These are phyloP conservation scores for Beris morrisii DNA, from an alignment of 2,888 invertebrate genomes.

Conservation along the genomic window DNA sequence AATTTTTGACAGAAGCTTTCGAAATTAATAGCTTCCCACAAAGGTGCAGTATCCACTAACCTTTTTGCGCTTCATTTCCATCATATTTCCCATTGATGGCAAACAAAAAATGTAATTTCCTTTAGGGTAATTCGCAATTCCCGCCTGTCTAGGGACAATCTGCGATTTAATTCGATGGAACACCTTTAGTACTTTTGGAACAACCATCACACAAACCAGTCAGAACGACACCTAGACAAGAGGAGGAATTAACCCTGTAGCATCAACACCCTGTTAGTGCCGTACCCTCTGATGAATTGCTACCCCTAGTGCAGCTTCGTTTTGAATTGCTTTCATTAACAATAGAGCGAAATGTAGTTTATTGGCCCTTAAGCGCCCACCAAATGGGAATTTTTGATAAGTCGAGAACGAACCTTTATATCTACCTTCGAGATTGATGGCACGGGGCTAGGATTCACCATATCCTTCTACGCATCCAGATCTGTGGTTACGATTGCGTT, in stretches of 20 bases:
- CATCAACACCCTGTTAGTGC: too few species aligned
- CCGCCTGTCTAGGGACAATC: not conserved
- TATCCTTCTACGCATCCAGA: too few species aligned
- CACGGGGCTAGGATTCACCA: too few species aligned
- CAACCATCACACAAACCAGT: too few species aligned
- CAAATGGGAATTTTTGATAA: slow-evolving; percentile 37
- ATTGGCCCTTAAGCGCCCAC: slow-evolving; percentile 33
- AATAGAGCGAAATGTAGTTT: slow-evolving; percentile 26
- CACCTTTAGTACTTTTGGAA: slow-evolving; percentile 17
- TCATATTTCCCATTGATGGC: slow-evolving; percentile 29
- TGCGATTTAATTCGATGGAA: not conserved
- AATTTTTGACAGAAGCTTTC: too few species aligned
- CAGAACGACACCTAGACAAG: too few species aligned
- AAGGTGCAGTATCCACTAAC: slow-evolving; percentile 12
- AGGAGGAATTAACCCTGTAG: too few species aligned
- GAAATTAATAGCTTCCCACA: too few species aligned
- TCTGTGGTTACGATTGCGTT: not conserved
- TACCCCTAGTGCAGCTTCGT: not conserved
- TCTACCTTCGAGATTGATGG: too few species aligned
- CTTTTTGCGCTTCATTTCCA: slow-evolving; percentile 29
- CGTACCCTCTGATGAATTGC: too few species aligned
- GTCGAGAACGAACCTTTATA: not conserved
- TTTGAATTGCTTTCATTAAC: slow-evolving; percentile 35
- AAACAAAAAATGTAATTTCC: slow-evolving; percentile 25
- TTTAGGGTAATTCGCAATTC: slow-evolving; percentile 1